These are phyloP conservation scores for Gadus macrocephalus DNA, from an alignment of 2,113 vertebrate genomes.

Conservation along the genomic window DNA sequence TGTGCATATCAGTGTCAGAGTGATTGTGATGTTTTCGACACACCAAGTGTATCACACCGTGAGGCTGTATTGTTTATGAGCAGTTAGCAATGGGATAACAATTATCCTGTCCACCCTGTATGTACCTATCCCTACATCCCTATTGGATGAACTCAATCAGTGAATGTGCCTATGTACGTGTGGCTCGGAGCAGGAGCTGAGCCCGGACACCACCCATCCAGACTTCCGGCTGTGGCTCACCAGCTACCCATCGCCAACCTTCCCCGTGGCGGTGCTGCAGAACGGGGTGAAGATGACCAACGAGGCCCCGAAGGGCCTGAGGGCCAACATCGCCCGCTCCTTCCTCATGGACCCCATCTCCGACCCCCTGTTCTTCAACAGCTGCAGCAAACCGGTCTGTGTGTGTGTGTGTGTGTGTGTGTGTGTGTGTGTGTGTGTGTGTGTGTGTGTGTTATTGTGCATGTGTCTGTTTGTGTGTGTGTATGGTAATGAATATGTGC, in stretches of 20 bases:
- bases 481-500: constrained; percentile 1
- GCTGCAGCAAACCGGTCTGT: constrained; percentile 81
- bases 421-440: constrained; percentile 1
- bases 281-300: constrained; percentile 92
- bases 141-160: too few species aligned
- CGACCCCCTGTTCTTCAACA: constrained; percentile 79
- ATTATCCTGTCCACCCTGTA: too few species aligned
- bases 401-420: constrained; percentile 4
- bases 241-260: constrained; percentile 84
- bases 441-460: constrained; percentile 3
- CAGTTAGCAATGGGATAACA: too few species aligned
- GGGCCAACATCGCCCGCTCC: constrained; percentile 80
- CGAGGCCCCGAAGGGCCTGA: constrained; percentile 85
- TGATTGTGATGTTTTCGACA: too few species aligned
- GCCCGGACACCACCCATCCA: constrained; percentile 80
- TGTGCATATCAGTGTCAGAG: too few species aligned
- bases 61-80: too few species aligned
- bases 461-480: not conserved
- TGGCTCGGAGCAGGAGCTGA: constrained; percentile 74
- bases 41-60: too few species aligned
- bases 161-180: not conserved
- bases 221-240: constrained; percentile 90
- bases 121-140: too few species aligned
- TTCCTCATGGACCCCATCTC: constrained; percentile 88
- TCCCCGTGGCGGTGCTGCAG: constrained; percentile 85